Conservation (phyloP, 2,888 invertebrate genomes). For the Incurvaria masculella region DNA sequence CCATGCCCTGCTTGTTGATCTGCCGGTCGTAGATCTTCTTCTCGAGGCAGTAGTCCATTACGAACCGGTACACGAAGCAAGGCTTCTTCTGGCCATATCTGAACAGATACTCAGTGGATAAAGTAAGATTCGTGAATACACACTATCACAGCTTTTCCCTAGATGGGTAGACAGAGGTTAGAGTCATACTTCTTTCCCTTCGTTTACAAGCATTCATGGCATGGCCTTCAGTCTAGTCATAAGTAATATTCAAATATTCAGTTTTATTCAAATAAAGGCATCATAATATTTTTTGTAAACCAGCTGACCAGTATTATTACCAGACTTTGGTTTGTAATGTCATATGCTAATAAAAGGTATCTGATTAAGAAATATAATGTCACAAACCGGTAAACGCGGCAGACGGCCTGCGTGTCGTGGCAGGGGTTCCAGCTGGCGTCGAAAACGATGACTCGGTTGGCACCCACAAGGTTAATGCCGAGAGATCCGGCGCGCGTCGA, state of each 20-base stretch:
- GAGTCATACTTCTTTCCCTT: no score
- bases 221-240: no score
- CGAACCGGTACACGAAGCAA: conserved; percentile 93
- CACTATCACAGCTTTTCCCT: no score
- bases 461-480: conserved; percentile 96
- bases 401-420: conserved; percentile 97
- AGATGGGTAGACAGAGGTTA: no score
- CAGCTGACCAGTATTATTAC: not conserved
- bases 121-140: no score
- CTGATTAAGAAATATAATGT: no score
- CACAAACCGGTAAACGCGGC: conserved; percentile 77
- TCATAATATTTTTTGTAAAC: not conserved
- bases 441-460: conserved; percentile 95
- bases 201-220: no score
- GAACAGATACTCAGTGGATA: conserved; percentile 4
- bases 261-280: no score
- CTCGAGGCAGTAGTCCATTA: conserved; percentile 96
- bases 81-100: conserved; percentile 92
- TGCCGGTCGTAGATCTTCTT: conserved; percentile 98
- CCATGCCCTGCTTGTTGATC: conserved; percentile 98
- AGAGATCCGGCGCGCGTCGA: conserved; percentile 96
- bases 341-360: no score
- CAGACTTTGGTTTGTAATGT: no score
- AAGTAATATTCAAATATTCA: no score
- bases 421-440: conserved; percentile 99